Evolutionary conservation across 1,140 invertebrate species (phyloP).

Genomic region (Neodiprion fabricii): DNA sequence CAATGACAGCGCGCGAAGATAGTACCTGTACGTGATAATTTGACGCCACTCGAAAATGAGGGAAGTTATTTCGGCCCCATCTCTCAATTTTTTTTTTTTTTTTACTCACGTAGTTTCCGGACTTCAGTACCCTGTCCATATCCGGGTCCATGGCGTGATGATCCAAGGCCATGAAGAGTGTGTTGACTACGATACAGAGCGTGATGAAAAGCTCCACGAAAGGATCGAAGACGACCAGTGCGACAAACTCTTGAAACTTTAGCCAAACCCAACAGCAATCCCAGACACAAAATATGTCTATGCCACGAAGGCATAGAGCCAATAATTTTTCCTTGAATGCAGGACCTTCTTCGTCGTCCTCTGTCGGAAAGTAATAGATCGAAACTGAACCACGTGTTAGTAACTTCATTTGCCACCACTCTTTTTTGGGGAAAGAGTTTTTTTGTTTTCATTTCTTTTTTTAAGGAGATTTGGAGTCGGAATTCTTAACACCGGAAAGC

Average conservation of each 20-base stretch:
- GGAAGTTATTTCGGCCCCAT: not conserved
- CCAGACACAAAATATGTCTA: slow-evolving; percentile 96
- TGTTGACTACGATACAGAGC: slow-evolving; percentile 97
- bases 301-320: slow-evolving; percentile 76
- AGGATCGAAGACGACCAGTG: slow-evolving; percentile 93
- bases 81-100: slow-evolving; percentile 4
- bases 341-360: slow-evolving; percentile 88
- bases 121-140: slow-evolving; percentile 84
- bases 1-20: not conserved
- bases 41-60: not conserved
- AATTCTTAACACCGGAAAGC: not conserved
- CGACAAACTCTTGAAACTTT: slow-evolving; percentile 88
- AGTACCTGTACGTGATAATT: not conserved
- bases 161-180: slow-evolving; percentile 97
- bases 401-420: slow-evolving; percentile 69
- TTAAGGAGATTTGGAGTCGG: not conserved
- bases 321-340: slow-evolving; percentile 86
- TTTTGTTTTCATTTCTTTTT: slow-evolving; percentile 42
- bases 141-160: slow-evolving; percentile 92
- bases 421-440: slow-evolving; percentile 69
- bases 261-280: slow-evolving; percentile 94
- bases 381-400: slow-evolving; percentile 82
- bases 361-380: slow-evolving; percentile 93
- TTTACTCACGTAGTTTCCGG: slow-evolving; percentile 91
- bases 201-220: slow-evolving; percentile 99